Conservation (phyloP, 2,888 invertebrate species). For the Drosophila borealis region DNA sequence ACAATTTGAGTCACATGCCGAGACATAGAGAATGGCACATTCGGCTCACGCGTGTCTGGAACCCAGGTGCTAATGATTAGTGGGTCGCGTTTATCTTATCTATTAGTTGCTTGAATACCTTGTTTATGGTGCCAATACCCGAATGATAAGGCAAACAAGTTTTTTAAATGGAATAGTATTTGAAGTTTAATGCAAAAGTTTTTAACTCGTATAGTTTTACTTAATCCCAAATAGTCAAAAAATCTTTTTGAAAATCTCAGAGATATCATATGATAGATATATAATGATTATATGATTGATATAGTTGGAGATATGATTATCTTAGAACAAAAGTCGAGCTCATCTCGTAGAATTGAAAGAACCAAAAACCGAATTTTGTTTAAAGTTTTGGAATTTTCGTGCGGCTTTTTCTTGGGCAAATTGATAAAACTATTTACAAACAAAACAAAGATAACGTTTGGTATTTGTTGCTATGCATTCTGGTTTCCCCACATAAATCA, state of each 20-base stretch:
- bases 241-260: no score
- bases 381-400: neutral
- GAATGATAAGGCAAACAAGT: constrained; percentile 14
- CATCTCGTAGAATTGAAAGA: no score
- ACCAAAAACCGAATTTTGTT: no score
- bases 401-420: neutral
- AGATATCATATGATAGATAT: no score
- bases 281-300: no score
- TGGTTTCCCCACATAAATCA: constrained; percentile 8
- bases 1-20: constrained; percentile 43
- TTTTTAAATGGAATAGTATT: neutral
- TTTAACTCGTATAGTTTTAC: neutral
- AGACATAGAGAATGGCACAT: constrained; percentile 8
- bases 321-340: no score
- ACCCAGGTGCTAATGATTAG: constrained; percentile 40
- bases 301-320: no score
- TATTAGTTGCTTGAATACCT: constrained; percentile 28
- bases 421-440: constrained; percentile 9
- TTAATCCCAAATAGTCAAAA: neutral
- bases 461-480: neutral
- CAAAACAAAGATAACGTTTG: neutral
- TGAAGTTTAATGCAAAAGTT: neutral
- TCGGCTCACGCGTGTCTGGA: constrained; percentile 24
- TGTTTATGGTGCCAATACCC: constrained; percentile 40
- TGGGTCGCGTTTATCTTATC: constrained; percentile 48